These are phyloP conservation scores for Adrianichthys oophorus DNA, from an alignment of 2,797 vertebrate genomes.

Conservation along the genomic window DNA sequence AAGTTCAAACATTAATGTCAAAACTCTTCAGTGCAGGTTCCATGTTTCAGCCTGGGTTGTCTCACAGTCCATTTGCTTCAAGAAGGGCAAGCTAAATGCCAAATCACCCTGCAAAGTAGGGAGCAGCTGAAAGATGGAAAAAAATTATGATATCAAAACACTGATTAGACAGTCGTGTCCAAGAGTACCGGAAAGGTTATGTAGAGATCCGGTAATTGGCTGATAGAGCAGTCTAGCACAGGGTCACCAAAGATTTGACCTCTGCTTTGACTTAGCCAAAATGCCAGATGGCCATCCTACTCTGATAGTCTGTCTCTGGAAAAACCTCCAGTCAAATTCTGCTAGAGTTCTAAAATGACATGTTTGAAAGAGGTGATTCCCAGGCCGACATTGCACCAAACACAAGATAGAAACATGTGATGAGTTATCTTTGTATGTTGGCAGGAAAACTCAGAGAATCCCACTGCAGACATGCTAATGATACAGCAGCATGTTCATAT, in stretches of 20 bases:
- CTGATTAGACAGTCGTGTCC: constrained; percentile 25
- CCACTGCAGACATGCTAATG: constrained; percentile 12
- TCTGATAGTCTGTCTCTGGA: constrained; percentile 27
- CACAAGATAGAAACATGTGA: too few relatives aligned
- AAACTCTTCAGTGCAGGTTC: too few relatives aligned
- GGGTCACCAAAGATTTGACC: constrained; percentile 47
- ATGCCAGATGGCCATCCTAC: constrained; percentile 51
- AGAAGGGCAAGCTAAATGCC: background rate
- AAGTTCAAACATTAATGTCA: too few relatives aligned
- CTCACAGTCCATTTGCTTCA: too few relatives aligned
- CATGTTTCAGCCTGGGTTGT: too few relatives aligned
- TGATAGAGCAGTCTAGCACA: constrained; percentile 25
- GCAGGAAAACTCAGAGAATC: background rate
- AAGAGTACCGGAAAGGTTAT: constrained; percentile 23
- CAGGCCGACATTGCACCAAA: too few relatives aligned
- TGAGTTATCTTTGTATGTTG: background rate
- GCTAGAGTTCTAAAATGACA: constrained; percentile 2
- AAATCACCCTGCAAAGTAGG: background rate
- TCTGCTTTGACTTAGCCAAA: constrained; percentile 40
- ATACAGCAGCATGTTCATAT: constrained; percentile 12
- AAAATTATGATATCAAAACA: constrained; percentile 14
- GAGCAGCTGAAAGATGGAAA: background rate
- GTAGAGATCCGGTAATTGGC: constrained; percentile 37
- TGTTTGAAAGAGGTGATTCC: too few relatives aligned
- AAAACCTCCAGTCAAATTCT: constrained; percentile 12